Evolutionary conservation across 2,797 vertebrate genomes (phyloP).

Genomic region (Falco novaeseelandiae): DNA sequence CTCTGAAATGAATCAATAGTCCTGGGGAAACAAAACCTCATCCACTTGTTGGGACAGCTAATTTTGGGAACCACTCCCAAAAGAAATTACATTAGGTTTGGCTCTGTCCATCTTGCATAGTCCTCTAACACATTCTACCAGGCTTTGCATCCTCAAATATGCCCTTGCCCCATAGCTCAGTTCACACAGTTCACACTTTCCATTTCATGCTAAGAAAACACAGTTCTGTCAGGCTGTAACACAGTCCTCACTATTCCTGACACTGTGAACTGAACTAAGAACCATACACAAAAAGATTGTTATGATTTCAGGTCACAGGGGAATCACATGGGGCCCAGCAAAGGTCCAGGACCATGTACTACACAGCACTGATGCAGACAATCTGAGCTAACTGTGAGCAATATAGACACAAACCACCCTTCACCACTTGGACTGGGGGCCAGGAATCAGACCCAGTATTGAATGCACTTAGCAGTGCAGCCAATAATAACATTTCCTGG

Average conservation of each 20-base stretch:
- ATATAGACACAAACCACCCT: conserved; percentile 22
- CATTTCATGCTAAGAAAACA: conserved; percentile 20
- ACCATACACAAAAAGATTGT: background rate
- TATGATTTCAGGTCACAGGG: conserved; percentile 39
- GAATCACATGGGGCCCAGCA: conserved; percentile 1
- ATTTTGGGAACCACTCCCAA: background rate
- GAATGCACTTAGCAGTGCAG: background rate
- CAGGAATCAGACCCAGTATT: conserved; percentile 25
- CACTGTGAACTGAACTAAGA: conserved; percentile 21
- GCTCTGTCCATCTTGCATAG: background rate
- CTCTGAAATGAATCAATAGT: background rate
- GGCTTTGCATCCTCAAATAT: background rate
- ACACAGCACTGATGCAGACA: background rate
- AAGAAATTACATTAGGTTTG: background rate
- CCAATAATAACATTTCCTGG: conserved; percentile 58
- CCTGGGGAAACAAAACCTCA: background rate
- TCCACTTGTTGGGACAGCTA: background rate
- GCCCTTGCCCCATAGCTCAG: background rate
- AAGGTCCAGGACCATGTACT: background rate
- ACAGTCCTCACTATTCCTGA: conserved; percentile 40
- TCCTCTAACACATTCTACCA: background rate
- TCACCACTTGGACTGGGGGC: conserved; percentile 20
- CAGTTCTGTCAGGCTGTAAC: conserved; percentile 35
- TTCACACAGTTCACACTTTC: conserved; percentile 28
- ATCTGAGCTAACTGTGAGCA: conserved; percentile 14